These are phyloP conservation scores for Noctua janthe DNA, from an alignment of 2,888 invertebrate genomes.

Conservation along the genomic window DNA sequence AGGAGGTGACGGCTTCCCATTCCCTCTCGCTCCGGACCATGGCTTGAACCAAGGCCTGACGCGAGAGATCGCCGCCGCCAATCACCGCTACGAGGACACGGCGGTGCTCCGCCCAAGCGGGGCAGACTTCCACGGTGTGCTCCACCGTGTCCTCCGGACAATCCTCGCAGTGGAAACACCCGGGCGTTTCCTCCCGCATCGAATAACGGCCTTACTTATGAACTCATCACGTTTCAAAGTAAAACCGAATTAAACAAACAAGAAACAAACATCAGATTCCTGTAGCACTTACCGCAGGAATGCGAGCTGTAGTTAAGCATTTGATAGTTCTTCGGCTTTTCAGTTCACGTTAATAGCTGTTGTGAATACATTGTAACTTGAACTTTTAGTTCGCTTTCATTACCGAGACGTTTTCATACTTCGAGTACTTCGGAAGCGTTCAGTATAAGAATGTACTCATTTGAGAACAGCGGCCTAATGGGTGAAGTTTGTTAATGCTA, in stretches of 20 bases:
- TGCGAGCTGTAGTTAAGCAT: conserved; percentile 10
- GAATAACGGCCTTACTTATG: too few relatives aligned
- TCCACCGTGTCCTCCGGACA: too few relatives aligned
- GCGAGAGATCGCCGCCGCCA: too few relatives aligned
- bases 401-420: conserved; percentile 38
- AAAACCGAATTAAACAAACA: background rate
- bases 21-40: too few relatives aligned
- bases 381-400: conserved; percentile 23
- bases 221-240: background rate
- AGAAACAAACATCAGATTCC: conserved; percentile 1
- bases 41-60: too few relatives aligned
- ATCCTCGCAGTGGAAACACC: too few relatives aligned
- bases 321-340: conserved; percentile 35
- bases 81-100: too few relatives aligned
- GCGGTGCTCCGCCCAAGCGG: too few relatives aligned
- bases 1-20: too few relatives aligned
- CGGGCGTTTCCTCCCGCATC: too few relatives aligned
- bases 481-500: conserved; percentile 25
- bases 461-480: conserved; percentile 30
- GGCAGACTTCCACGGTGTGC: too few relatives aligned
- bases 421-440: conserved; percentile 30
- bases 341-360: conserved; percentile 35
- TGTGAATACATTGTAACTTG: conserved; percentile 46
- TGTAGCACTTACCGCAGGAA: conserved; percentile 2
- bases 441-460: conserved; percentile 39